These are phyloP conservation scores for Trogon surrucura DNA, from an alignment of 2,113 vertebrate genomes.

Conservation along the genomic window DNA sequence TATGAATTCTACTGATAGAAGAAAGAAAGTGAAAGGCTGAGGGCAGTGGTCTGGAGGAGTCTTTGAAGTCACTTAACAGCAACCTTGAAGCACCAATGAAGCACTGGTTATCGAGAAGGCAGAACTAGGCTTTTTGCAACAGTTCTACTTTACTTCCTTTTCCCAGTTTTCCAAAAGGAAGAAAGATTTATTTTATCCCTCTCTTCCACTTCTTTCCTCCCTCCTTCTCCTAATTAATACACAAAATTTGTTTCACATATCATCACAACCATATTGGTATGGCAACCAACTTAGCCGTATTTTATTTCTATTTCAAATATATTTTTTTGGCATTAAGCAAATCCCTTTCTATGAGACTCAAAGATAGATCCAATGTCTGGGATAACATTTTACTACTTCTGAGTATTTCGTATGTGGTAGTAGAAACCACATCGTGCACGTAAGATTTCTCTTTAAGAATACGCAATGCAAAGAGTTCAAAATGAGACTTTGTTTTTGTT, in stretches of 20 bases:
- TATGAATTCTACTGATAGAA: not conserved
- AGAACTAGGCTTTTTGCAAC: not conserved
- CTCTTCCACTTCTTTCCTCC: not conserved
- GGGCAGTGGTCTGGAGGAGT: not conserved
- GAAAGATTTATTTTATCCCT: not conserved
- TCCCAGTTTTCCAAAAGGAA: not conserved
- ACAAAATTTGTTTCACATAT: not conserved
- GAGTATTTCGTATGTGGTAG: not conserved
- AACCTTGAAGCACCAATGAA: not conserved
- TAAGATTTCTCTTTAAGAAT: not conserved
- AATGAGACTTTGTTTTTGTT: not conserved
- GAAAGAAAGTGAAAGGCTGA: not conserved
- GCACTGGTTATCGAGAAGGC: not conserved
- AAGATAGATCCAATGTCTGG: not conserved
- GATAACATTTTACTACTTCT: not conserved
- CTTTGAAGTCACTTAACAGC: not conserved
- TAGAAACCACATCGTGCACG: accelerated
- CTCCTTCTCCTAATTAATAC: not conserved
- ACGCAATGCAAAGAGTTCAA: not conserved
- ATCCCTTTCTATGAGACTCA: not conserved
- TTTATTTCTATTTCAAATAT: not conserved
- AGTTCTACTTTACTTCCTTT: not conserved
- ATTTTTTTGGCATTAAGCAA: not conserved
- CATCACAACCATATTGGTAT: not conserved
- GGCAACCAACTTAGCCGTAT: not conserved